Percentiles rank a stretch among this genome's conserved stretches.
phyloP scores from a whole-genome alignment of 2,797 vertebrate species.

The Chaetodon trifasciatus region DNA sequence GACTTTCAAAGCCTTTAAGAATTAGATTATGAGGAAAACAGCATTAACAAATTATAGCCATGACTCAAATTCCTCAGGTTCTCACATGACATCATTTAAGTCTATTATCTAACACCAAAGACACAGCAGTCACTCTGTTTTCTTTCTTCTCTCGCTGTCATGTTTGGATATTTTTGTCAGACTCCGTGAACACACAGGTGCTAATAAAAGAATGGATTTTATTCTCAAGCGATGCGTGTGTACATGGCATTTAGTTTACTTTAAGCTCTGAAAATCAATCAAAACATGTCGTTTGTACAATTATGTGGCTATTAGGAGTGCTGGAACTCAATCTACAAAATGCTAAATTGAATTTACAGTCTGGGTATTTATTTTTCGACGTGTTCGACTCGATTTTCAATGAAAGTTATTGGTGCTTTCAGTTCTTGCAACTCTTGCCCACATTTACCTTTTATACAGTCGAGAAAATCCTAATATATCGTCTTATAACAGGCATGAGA shows the following conservation, averaged over 20 bases:
- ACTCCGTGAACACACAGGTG: conserved; percentile 59
- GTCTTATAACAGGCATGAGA: conserved; percentile 64
- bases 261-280: neutral
- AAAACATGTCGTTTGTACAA: conserved; percentile 9
- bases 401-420: conserved; percentile 34
- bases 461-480: conserved; percentile 58
- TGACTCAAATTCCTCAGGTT: conserved; percentile 84
- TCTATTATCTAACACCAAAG: conserved; percentile 76
- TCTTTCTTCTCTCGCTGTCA: conserved; percentile 60
- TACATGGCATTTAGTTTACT: conserved; percentile 17
- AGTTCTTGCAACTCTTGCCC: conserved; percentile 17
- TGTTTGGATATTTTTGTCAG: conserved; percentile 60
- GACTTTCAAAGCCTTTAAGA: conserved; percentile 83
- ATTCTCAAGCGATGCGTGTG: conserved; percentile 19
- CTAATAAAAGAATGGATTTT: conserved; percentile 55
- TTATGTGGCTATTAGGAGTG: conserved; percentile 1
- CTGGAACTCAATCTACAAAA: conserved; percentile 20
- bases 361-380: conserved; percentile 5
- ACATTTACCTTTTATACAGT: conserved; percentile 21
- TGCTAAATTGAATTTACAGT: conserved; percentile 22
- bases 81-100: conserved; percentile 88
- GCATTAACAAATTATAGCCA: conserved; percentile 87
- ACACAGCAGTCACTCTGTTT: conserved; percentile 63
- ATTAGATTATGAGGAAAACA: conserved; percentile 88
- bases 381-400: neutral